Conservation (phyloP, 2,113 vertebrate genomes). For the Tauraco erythrolophus region DNA sequence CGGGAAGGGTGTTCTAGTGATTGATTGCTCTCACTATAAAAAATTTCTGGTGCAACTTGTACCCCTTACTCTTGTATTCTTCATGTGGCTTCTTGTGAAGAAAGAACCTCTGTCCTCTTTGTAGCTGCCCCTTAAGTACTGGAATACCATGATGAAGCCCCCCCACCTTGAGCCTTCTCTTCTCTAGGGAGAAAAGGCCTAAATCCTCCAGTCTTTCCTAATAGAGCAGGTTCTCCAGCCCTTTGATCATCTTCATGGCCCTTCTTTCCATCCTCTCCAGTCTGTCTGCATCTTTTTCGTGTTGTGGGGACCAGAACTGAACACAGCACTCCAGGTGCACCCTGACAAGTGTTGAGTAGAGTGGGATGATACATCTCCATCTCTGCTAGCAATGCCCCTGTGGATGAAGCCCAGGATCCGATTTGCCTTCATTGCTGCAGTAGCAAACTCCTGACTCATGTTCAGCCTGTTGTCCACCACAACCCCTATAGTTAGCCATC, state of each 20-base stretch:
- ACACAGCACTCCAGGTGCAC: too few relatives aligned
- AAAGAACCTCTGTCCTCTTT: background rate
- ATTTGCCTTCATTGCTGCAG: background rate
- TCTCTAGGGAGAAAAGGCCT: background rate
- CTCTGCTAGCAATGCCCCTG: too few relatives aligned
- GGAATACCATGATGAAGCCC: background rate
- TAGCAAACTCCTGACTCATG: background rate
- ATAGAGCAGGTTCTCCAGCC: background rate
- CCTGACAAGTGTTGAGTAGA: background rate
- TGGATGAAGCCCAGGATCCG: background rate
- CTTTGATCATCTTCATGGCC: background rate
- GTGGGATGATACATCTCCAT: too few relatives aligned
- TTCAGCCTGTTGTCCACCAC: background rate
- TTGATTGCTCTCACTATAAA: background rate
- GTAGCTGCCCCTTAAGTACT: background rate
- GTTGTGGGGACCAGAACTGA: background rate
- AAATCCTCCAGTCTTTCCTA: background rate
- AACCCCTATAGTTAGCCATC: background rate
- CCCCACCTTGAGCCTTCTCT: background rate
- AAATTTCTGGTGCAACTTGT: background rate
- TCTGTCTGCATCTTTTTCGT: too few relatives aligned
- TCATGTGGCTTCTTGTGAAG: background rate
- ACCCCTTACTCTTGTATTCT: rapidly evolving
- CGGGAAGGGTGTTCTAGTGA: background rate
- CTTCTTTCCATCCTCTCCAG: background rate